Base-by-base conservation (phyloP, 2,797 vertebrate genomes). In the Choloepus didactylus region DNA sequence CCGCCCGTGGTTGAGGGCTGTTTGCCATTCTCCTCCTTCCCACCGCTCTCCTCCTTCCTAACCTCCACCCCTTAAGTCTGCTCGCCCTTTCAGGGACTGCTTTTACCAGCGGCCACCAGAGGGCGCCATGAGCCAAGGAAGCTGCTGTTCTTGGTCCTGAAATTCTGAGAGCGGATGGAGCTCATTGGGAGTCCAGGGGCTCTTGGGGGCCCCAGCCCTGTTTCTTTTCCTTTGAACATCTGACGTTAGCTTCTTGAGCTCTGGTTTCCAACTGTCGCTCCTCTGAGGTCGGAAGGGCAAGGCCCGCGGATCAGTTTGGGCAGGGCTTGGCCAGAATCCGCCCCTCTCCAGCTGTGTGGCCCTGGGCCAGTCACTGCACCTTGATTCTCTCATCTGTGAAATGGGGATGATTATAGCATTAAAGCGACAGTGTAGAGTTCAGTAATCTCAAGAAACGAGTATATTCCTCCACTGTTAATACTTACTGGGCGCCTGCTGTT, bases 61-160 rank as follows among this genome's bases (percentile, higher is more conserved):
- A 10, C 54, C 19, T 31, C 18, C 49, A 6, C 18, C 19, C 14
- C 35, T 31, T 79, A 31, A 23, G 25, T 25, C 70, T 11, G 14
- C 38, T 25, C 19, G 4, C 21, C 2, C 1, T 16, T 25, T 59
- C 72, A 3, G 14, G 6, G 21, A 29, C 67, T 46, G 75, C 19
- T 21, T 3, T 60, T 79, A 12, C 69, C 41, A 29, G n/a, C 25
- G 1, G 6, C 73, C 95, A 92, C 93, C 67, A 96, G 95, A 67
- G 93, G 93, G 93, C 60, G 31, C 60, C 5, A 2, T 8, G 80
- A 23, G 5, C 6, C 6, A 23, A 27, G 31, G 10, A 4, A 6
- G 95, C 23, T 41, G 89, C 95, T 94, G 85, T 89, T 94, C 95
- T 75, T 64, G 93, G 89, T 92, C 67, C 93, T 94, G 95, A 92